phyloP scores from a whole-genome alignment of 2,797 vertebrate species.

The Neopelma chrysocephalum region DNA sequence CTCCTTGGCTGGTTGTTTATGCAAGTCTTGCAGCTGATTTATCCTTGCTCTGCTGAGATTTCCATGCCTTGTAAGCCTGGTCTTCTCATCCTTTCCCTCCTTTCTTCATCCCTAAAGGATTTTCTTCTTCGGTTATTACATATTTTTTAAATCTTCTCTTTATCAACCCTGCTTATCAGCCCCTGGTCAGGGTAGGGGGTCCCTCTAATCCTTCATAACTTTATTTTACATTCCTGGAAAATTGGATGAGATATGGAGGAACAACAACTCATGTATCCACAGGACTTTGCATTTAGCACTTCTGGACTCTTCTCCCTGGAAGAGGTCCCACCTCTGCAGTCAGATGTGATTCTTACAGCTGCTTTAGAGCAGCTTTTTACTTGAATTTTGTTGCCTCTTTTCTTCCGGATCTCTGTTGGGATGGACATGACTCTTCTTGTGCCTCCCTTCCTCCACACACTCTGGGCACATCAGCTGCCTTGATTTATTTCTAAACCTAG shows the following conservation, averaged over 20 bases:
- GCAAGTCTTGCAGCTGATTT: neutral
- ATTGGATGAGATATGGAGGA: neutral
- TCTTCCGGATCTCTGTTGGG: neutral
- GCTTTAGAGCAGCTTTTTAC: neutral
- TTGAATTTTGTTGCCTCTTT: neutral
- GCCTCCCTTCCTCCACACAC: neutral
- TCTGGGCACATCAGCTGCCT: neutral
- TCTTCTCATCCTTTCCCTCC: neutral
- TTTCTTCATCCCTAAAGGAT: neutral
- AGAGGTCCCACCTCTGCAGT: neutral
- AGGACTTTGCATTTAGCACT: neutral
- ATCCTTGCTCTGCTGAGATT: neutral
- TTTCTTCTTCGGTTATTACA: neutral
- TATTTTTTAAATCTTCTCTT: neutral
- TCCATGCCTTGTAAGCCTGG: neutral
- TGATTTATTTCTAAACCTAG: slow-evolving; percentile 23
- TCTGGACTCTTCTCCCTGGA: neutral
- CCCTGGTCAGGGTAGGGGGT: neutral
- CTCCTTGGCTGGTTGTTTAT: neutral
- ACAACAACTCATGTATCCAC: accelerated
- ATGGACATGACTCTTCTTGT: neutral
- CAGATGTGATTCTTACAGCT: neutral
- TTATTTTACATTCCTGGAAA: neutral
- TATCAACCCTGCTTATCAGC: neutral
- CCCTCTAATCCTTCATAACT: neutral